These are phyloP conservation scores for Phrynosoma platyrhinos DNA, from an alignment of 2,113 vertebrate species.

Conservation along the genomic window DNA sequence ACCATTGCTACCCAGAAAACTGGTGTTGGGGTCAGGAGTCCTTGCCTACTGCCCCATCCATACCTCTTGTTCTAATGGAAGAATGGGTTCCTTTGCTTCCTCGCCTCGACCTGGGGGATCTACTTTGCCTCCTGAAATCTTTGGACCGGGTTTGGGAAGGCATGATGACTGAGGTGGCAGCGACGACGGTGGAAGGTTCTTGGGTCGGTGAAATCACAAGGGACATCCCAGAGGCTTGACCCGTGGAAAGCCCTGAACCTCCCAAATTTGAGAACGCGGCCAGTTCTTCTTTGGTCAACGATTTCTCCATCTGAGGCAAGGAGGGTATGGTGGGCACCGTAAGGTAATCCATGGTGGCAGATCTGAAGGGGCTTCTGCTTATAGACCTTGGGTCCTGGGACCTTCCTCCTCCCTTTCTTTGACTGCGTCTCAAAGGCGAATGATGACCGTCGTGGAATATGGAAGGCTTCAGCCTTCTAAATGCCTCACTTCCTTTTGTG, in stretches of 20 bases:
- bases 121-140: fast-evolving
- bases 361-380: background rate
- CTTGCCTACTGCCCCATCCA: background rate
- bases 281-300: background rate
- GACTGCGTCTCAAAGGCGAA: background rate
- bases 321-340: slow-evolving; percentile 4
- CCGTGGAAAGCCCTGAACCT: fast-evolving
- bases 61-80: background rate
- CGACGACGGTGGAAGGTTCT: fast-evolving
- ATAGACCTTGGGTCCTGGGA: too few species aligned
- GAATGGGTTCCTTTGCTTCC: background rate
- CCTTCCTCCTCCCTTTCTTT: background rate
- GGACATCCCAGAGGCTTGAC: background rate
- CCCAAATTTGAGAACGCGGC: fast-evolving
- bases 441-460: background rate
- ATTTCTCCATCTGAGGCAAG: background rate
- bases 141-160: fast-evolving
- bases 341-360: slow-evolving; percentile 16
- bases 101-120: fast-evolving
- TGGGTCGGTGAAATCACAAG: background rate
- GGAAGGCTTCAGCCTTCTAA: background rate
- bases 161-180: fast-evolving
- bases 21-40: too few species aligned
- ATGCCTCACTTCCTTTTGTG: background rate
- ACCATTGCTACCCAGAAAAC: too few species aligned